Evolutionary conservation across 1,140 invertebrate species (phyloP).

Genomic region (Cherax destructor): DNA sequence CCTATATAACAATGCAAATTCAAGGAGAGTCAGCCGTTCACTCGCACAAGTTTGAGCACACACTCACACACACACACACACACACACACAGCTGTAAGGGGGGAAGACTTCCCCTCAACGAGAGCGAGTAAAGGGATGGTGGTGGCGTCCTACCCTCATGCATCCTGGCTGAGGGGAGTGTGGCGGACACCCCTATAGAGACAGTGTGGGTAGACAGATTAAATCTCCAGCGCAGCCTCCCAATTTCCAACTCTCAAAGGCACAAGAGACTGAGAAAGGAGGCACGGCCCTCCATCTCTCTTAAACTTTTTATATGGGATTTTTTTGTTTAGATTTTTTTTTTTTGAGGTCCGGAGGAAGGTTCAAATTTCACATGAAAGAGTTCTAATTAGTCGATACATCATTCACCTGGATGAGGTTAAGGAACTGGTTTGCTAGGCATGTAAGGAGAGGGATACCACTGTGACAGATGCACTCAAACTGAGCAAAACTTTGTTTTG

Average conservation of each 20-base stretch:
- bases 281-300: not conserved
- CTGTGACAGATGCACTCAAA: too few relatives aligned
- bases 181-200: not conserved
- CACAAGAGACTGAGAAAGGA: not conserved
- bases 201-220: not conserved
- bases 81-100: too few relatives aligned
- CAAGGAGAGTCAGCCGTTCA: not conserved
- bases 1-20: too few relatives aligned
- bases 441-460: too few relatives aligned
- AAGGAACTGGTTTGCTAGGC: too few relatives aligned
- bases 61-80: too few relatives aligned
- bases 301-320: not conserved
- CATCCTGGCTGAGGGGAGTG: not conserved
- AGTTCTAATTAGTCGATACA: not conserved
- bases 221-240: not conserved
- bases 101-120: not conserved
- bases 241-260: slow-evolving; percentile 9
- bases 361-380: not conserved
- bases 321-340: not conserved
- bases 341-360: not conserved
- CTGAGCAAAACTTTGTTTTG: too few relatives aligned
- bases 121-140: not conserved
- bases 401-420: not conserved
- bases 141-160: not conserved
- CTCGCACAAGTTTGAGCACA: too few relatives aligned